A percentile compares a stretch with the other conserved stretches of the same genome.
phyloP scores from a whole-genome alignment of 2,888 invertebrate species.

The Thyatira batis region DNA sequence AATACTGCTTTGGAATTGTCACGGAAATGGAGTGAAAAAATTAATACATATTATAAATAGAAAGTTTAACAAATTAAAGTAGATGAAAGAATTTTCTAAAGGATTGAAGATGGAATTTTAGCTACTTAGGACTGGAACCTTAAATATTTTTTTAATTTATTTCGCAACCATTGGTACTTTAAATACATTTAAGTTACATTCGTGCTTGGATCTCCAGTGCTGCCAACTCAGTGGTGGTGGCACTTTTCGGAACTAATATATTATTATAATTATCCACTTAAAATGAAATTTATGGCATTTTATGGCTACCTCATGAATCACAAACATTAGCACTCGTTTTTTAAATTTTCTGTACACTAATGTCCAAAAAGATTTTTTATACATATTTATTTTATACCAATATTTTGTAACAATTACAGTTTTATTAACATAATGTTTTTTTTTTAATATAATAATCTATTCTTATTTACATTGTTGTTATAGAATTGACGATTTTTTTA shows the following conservation, averaged over 20 bases:
- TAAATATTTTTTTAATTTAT: not conserved
- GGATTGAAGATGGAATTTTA: not conserved
- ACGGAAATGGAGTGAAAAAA: conserved; percentile 14
- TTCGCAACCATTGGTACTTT: not conserved
- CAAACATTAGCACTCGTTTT: conserved; percentile 67
- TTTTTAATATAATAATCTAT: conserved; percentile 60
- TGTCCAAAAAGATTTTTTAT: conserved; percentile 54
- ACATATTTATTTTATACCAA: conserved; percentile 62
- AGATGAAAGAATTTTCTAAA: not conserved
- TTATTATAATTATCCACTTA: conserved; percentile 31
- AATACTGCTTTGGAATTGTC: conserved; percentile 53
- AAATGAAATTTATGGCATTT: conserved; percentile 70
- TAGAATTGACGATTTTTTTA: conserved; percentile 73
- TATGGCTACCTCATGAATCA: conserved; percentile 81
- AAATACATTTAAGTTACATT: not conserved
- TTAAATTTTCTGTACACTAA: conserved; percentile 49
- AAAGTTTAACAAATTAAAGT: conserved; percentile 14
- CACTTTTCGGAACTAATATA: conserved; percentile 6
- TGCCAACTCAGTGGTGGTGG: not conserved
- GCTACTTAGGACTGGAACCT: not conserved
- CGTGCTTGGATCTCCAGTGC: not conserved
- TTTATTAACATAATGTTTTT: conserved; percentile 66
- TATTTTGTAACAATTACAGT: conserved; percentile 68
- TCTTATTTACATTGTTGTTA: conserved; percentile 77
- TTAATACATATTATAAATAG: conserved; percentile 24